Conservation (phyloP, 2,888 invertebrate genomes). For the Tetheella fluctuosa region DNA sequence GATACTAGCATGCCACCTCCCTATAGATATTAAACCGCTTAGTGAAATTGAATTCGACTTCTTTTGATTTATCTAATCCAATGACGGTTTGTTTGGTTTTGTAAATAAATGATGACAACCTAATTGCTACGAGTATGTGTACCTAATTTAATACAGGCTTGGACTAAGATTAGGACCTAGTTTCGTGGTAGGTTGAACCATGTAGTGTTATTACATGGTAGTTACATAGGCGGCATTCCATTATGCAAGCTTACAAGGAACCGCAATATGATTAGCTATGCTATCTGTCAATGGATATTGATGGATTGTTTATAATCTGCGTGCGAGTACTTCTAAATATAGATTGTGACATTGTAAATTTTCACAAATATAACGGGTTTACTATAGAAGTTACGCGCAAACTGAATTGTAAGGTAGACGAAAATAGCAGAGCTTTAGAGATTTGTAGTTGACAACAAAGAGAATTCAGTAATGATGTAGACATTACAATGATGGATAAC, state of each 20-base stretch:
- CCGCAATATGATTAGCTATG: slow-evolving; percentile 8
- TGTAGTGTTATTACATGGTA: neutral
- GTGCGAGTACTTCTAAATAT: neutral
- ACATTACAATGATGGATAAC: neutral
- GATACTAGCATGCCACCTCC: neutral
- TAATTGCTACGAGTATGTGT: neutral
- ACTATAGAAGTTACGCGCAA: neutral
- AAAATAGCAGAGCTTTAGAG: neutral
- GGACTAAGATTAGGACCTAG: neutral
- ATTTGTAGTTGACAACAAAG: neutral
- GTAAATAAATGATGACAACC: neutral
- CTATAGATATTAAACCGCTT: slow-evolving; percentile 19
- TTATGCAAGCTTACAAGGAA: slow-evolving; percentile 14
- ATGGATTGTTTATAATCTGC: slow-evolving; percentile 7
- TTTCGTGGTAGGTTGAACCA: neutral
- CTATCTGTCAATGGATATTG: slow-evolving; percentile 12
- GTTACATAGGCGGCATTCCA: neutral
- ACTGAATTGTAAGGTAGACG: neutral
- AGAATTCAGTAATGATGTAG: neutral
- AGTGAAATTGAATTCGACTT: slow-evolving; percentile 27
- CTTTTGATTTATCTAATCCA: slow-evolving; percentile 25
- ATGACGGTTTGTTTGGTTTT: slow-evolving; percentile 17
- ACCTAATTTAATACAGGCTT: neutral
- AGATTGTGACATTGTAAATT: slow-evolving; percentile 2
- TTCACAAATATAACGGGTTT: slow-evolving; percentile 1